Evolutionary conservation across 2,113 vertebrate genomes (phyloP).

Genomic region (Psilopogon haemacephalus): DNA sequence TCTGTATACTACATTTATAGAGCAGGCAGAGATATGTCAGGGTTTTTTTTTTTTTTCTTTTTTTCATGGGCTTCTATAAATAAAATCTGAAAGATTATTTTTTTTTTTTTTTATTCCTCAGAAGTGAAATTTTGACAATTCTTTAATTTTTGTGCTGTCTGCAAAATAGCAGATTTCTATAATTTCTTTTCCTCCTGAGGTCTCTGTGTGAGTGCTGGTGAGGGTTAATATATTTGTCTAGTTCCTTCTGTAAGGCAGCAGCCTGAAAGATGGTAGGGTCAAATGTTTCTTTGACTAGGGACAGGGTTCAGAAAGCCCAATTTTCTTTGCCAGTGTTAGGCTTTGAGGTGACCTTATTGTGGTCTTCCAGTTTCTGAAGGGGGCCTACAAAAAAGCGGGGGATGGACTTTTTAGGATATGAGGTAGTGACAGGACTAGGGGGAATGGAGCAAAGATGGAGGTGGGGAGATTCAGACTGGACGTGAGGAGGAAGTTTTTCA

Average conservation of each 20-base stretch:
- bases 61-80: not conserved
- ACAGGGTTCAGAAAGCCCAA: accelerated
- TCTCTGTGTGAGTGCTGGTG: not conserved
- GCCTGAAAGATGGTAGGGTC: not conserved
- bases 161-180: not conserved
- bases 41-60: not conserved
- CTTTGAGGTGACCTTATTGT: too few species aligned
- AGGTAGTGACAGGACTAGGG: too few species aligned
- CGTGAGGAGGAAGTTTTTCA: too few species aligned
- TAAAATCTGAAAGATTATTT: not conserved
- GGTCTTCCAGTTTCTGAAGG: too few species aligned
- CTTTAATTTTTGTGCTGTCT: not conserved
- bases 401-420: too few species aligned
- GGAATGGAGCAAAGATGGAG: too few species aligned
- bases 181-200: not conserved
- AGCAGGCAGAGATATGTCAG: not conserved
- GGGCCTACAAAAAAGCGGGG: too few species aligned
- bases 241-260: not conserved
- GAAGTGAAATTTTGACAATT: not conserved
- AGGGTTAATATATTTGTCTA: not conserved
- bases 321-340: not conserved
- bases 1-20: not conserved
- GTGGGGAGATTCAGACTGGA: too few species aligned
- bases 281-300: not conserved
- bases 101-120: not conserved